Percentiles rank a stretch among this genome's conserved stretches.
phyloP scores from a whole-genome alignment of 1,140 invertebrate species.

The Orchestia grillus region DNA sequence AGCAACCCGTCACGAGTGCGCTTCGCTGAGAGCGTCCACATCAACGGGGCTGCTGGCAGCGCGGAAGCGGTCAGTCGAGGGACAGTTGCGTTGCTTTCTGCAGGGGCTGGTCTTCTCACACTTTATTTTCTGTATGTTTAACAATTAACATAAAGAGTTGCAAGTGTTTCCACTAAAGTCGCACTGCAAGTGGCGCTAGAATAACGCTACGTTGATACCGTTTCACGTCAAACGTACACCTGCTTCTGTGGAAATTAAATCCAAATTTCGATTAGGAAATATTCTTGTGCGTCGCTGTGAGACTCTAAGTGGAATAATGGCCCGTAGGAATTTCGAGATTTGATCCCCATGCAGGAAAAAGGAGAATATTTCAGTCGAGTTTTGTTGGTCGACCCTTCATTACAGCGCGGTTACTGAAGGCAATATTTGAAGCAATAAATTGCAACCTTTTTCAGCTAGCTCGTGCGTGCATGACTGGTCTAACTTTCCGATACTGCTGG shows the following conservation, averaged over 20 bases:
- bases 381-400: too few relatives aligned
- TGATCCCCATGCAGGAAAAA: too few relatives aligned
- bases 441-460: too few relatives aligned
- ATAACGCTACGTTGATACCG: too few relatives aligned
- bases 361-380: too few relatives aligned
- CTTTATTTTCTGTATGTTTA: background rate
- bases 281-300: background rate
- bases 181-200: background rate
- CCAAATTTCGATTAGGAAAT: background rate
- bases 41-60: conserved; percentile 79
- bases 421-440: too few relatives aligned
- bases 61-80: conserved; percentile 1
- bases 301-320: background rate
- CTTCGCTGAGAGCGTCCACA: conserved; percentile 89
- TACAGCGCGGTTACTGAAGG: too few relatives aligned
- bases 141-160: background rate
- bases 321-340: too few relatives aligned
- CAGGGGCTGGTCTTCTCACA: background rate
- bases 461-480: too few relatives aligned
- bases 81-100: background rate
- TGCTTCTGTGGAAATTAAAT: too few relatives aligned
- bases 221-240: too few relatives aligned
- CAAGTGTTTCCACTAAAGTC: background rate
- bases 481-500: too few relatives aligned
- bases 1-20: conserved; percentile 86